Evolutionary conservation across 1,140 invertebrate genomes (phyloP).

Genomic region (Ditylenchus dipsaci): DNA sequence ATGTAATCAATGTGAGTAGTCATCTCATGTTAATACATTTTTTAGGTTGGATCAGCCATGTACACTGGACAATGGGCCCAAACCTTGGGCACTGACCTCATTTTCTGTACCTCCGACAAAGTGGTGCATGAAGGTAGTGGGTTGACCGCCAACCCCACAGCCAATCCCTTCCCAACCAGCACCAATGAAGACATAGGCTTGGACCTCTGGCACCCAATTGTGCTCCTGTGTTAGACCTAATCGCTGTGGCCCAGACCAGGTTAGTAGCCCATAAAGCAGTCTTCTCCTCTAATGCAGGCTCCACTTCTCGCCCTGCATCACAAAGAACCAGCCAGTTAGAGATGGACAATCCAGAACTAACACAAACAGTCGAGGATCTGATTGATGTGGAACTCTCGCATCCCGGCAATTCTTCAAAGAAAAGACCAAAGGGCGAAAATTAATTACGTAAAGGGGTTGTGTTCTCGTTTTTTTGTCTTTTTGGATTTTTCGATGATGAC

Average conservation of each 20-base stretch:
- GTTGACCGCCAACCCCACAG: background rate
- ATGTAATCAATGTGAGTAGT: background rate
- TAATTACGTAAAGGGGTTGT: no score
- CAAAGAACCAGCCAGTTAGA: no score
- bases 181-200: background rate
- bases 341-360: no score
- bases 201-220: background rate
- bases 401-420: no score
- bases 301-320: no score
- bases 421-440: no score
- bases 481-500: no score
- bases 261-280: constrained; percentile 6
- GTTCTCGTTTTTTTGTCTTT: no score
- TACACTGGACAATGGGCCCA: constrained; percentile 23
- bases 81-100: constrained; percentile 10
- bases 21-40: background rate
- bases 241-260: background rate
- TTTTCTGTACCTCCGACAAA: constrained; percentile 4
- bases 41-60: constrained; percentile 17
- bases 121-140: background rate
- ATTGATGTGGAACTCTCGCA: no score
- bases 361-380: no score
- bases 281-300: background rate
- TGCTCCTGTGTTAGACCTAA: background rate
- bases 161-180: background rate